These are phyloP conservation scores for Timandra comae DNA, from an alignment of 2,888 invertebrate genomes.

Conservation along the genomic window DNA sequence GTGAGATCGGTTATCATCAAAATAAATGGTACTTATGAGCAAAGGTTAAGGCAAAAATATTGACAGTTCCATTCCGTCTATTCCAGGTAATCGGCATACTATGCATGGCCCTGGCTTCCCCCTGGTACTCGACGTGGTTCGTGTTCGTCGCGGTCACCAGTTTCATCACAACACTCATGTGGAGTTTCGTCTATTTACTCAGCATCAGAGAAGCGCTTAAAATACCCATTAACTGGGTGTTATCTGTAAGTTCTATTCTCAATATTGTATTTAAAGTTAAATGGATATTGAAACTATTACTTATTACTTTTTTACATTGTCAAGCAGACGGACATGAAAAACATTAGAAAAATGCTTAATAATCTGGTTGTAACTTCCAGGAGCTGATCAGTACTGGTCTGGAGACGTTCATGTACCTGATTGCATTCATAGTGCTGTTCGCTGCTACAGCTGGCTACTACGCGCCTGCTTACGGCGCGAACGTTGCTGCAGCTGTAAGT, in stretches of 20 bases:
- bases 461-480: constrained; percentile 60
- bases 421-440: constrained; percentile 88
- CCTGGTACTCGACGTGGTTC: constrained; percentile 85
- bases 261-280: no score
- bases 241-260: constrained; percentile 87
- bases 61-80: no score
- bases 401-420: constrained; percentile 82
- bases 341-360: no score
- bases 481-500: constrained; percentile 88
- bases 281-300: no score
- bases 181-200: constrained; percentile 87
- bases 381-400: constrained; percentile 87
- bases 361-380: constrained; percentile 77
- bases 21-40: no score
- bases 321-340: no score
- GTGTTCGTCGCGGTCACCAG: constrained; percentile 88
- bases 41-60: no score
- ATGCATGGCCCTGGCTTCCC: constrained; percentile 89
- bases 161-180: constrained; percentile 88
- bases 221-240: constrained; percentile 88
- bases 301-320: no score
- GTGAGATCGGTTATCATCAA: no score
- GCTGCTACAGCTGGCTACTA: constrained; percentile 69
- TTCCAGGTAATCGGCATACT: constrained; percentile 88
- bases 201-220: constrained; percentile 87